Base-by-base conservation (phyloP, 2,797 vertebrate species). In the Labroides dimidiatus region DNA sequence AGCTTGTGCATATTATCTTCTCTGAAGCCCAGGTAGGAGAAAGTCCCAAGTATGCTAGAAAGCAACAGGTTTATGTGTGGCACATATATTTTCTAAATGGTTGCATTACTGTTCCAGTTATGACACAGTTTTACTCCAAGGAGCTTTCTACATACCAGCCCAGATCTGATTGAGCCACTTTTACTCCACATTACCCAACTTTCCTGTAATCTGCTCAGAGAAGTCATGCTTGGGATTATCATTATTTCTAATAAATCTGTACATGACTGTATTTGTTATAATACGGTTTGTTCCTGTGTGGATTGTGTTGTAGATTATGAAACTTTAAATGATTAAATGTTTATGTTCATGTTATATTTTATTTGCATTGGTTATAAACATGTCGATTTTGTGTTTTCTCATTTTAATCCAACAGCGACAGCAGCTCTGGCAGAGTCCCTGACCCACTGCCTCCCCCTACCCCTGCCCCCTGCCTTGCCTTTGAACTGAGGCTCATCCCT, bases 401-500 rank as follows among this genome's bases (percentile, higher is more conserved):
- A 20, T 6, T 5, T 2, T 4, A 7, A 59, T 21, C 20, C 24
- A 65, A 44, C 57, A 74, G 69, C 6, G 15, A 19, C 21, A 23
- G 60, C 78, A 73, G 64, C 64, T n/a, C 23, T 75, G 70, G 72
- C 33, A 37, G 2, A 39, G 27, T 58, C 43, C 43, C 41, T 42
- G 5, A 4, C 4, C 43, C 43, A 27, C 47, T 11, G 24, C 52
- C 14, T 21, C 16, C 63, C 44, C 59, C 44, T 4, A 2, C 15
- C 53, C 55, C 55, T 20, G 42, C 16, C 72, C 67, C 58, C 41
- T 42, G 42, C 27, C 36, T 71, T 59, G 54, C 48, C 43, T 48
- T 54, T 16, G 52, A 33, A 72, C 20, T 67, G 68, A 80, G 23
- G 57, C 58, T 30, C 43, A 5, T 16, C 54, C 24, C 16, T 60